phyloP scores from a whole-genome alignment of 2,797 vertebrate genomes.

The Chaenodraco wilsoni region DNA sequence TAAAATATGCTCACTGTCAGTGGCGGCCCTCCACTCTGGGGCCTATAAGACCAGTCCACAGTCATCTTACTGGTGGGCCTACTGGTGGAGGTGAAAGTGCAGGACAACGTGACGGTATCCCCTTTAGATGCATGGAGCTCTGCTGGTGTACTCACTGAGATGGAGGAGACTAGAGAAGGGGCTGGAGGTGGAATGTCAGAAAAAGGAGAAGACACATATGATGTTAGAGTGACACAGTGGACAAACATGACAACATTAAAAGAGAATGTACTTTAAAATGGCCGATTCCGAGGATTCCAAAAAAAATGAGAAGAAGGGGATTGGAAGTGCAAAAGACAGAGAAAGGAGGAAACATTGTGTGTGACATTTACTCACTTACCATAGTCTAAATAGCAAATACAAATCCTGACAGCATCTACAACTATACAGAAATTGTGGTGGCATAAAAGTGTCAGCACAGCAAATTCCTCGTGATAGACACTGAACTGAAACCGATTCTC shows the following conservation, averaged over 20 bases:
- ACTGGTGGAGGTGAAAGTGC: constrained; percentile 87
- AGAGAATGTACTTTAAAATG: not conserved
- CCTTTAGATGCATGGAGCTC: constrained; percentile 81
- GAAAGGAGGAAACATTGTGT: not conserved
- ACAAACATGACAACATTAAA: not conserved
- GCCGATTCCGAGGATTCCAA: constrained; percentile 2
- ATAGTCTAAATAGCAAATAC: constrained; percentile 2
- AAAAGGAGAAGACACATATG: not conserved
- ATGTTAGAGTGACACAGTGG: not conserved
- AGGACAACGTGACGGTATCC: constrained; percentile 82
- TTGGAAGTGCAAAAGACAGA: not conserved
- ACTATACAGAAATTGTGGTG: not conserved
- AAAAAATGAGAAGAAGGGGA: not conserved
- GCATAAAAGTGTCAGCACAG: constrained; percentile 16
- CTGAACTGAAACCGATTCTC: constrained; percentile 31
- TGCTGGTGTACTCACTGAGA: constrained; percentile 67
- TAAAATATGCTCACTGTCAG: constrained; percentile 67
- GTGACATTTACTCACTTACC: constrained; percentile 14
- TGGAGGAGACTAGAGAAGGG: constrained; percentile 53
- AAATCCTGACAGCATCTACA: constrained; percentile 17
- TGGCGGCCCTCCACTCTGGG: constrained; percentile 81
- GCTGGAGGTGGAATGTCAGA: constrained; percentile 33
- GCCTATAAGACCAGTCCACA: constrained; percentile 90
- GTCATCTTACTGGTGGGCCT: constrained; percentile 84
- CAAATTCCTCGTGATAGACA: constrained; percentile 15